A percentile compares a stretch with the other conserved stretches of the same genome.
Evolutionary conservation across 1,140 invertebrate species (phyloP).

Genomic region (Prorops nasuta): DNA sequence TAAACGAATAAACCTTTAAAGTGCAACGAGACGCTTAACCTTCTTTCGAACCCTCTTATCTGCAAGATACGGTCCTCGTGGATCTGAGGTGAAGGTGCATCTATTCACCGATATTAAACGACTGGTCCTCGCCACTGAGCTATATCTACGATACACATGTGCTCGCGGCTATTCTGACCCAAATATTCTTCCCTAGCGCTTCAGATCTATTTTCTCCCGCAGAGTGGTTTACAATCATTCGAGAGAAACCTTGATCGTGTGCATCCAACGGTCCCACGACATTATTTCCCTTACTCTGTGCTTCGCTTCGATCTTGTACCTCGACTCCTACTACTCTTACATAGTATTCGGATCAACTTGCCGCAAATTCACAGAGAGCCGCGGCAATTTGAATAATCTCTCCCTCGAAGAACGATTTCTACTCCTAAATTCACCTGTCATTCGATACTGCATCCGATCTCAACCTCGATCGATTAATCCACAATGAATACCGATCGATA

Average conservation of each 20-base stretch:
- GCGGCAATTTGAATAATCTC: constrained; percentile 51
- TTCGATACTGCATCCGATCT: no score
- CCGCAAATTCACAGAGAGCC: constrained; percentile 24
- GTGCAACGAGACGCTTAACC: no score
- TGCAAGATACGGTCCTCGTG: no score
- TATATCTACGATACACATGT: constrained; percentile 6
- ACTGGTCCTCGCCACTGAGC: constrained; percentile 16
- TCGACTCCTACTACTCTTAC: constrained; percentile 23
- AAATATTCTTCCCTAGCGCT: constrained; percentile 32
- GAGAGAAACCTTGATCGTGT: constrained; percentile 41
- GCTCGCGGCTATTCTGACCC: constrained; percentile 24
- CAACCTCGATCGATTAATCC: no score
- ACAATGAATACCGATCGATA: no score
- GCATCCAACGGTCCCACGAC: constrained; percentile 47
- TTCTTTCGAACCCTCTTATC: constrained; percentile 7
- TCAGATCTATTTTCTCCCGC: constrained; percentile 35
- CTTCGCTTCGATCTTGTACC: constrained; percentile 13
- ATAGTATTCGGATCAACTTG: constrained; percentile 26
- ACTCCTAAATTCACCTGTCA: constrained; percentile 43
- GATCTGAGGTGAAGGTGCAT: no score
- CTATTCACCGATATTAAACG: no score
- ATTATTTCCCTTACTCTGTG: constrained; percentile 42
- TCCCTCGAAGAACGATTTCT: constrained; percentile 29
- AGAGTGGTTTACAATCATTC: constrained; percentile 22
- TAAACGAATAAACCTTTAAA: no score